A percentile compares a stretch with the other conserved stretches of the same genome.
phyloP scores from a whole-genome alignment of 2,113 vertebrate species.

The Corvus moneduloides region DNA sequence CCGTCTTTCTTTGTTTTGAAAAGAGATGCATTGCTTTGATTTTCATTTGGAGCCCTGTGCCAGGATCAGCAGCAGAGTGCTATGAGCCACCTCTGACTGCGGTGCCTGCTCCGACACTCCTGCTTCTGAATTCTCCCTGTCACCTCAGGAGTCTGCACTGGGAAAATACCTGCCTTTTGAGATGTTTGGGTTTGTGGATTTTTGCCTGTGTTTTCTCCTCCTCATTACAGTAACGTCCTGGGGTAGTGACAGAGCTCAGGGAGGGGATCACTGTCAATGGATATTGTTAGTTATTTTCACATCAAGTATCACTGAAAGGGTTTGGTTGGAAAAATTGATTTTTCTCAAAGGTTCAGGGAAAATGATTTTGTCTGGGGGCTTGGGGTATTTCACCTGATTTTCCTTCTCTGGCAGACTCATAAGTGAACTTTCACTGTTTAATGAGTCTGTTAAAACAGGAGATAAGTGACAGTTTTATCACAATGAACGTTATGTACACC shows the following conservation, averaged over 20 bases:
- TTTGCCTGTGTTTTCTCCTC: not conserved
- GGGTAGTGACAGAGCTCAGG: not conserved
- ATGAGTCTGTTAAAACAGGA: not conserved
- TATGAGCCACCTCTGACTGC: not conserved
- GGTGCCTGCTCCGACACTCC: not conserved
- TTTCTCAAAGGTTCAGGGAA: not conserved
- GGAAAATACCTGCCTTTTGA: not conserved
- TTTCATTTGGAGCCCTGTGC: not conserved
- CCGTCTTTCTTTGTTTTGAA: not conserved
- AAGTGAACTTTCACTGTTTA: slow-evolving; percentile 5
- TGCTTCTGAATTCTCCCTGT: slow-evolving; percentile 4
- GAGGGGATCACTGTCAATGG: not conserved
- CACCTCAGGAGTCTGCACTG: not conserved
- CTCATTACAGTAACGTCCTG: not conserved
- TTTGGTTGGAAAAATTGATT: not conserved
- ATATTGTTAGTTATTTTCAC: not conserved
- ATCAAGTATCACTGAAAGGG: not conserved
- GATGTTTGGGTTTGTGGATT: not conserved
- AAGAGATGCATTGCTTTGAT: not conserved
- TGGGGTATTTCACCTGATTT: not conserved
- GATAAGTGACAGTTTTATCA: not conserved
- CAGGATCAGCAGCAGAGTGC: not conserved
- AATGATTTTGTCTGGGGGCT: not conserved
- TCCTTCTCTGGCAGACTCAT: not conserved
- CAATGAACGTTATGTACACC: not conserved